Percentiles rank a stretch among this genome's conserved stretches.
Conservation (phyloP, 2,888 invertebrate genomes). For the Lasioglossum figueresi region DNA sequence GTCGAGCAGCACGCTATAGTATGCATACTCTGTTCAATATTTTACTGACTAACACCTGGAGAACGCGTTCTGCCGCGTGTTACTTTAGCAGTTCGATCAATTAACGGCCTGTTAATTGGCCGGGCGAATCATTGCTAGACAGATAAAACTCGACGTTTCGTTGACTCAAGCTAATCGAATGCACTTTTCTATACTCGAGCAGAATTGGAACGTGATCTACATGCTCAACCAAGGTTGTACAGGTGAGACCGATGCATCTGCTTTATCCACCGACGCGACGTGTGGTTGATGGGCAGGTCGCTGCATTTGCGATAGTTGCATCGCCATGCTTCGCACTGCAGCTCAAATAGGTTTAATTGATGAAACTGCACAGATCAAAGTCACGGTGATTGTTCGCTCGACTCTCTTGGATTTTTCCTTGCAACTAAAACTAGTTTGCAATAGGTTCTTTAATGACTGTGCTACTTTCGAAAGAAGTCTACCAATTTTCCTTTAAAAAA, state of each 20-base stretch:
- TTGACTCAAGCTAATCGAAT: conserved; percentile 31
- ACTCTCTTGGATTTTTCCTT: too few species aligned
- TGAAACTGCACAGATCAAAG: background rate
- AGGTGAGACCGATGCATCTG: conserved; percentile 33
- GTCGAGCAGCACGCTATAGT: background rate
- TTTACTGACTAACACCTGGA: background rate
- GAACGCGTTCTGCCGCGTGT: background rate
- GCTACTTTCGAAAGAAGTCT: too few species aligned
- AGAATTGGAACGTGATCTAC: conserved; percentile 56
- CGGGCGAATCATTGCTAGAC: background rate
- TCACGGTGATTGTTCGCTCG: background rate
- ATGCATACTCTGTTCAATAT: conserved; percentile 4
- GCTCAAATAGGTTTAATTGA: background rate
- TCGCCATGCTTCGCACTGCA: background rate
- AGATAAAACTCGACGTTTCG: background rate
- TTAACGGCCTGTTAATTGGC: background rate
- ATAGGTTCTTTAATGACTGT: too few species aligned
- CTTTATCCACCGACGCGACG: conserved; percentile 17
- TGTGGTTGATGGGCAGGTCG: conserved; percentile 31
- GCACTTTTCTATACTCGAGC: conserved; percentile 51
- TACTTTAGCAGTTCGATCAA: background rate
- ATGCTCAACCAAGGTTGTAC: conserved; percentile 54
- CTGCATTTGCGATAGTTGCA: conserved; percentile 21
- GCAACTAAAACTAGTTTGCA: too few species aligned
- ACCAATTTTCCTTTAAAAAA: too few species aligned